A percentile compares a stretch with the other conserved stretches of the same genome.
phyloP scores from a whole-genome alignment of 2,888 invertebrate species.

The Catocala fraxini region DNA sequence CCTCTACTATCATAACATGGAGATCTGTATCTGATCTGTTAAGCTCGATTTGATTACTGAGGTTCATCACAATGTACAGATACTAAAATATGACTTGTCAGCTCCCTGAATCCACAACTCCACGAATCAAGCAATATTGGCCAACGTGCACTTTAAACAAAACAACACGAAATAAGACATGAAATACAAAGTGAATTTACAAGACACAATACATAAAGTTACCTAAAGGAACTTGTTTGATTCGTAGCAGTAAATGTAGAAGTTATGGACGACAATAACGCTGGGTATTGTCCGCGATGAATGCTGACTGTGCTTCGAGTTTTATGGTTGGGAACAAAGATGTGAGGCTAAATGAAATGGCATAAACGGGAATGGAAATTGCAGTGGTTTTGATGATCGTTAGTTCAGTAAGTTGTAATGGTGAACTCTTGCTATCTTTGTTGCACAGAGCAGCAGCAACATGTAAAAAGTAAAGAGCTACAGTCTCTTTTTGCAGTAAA shows the following conservation, averaged over 20 bases:
- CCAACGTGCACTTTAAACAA: slow-evolving; percentile 1
- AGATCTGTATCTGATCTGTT: no score
- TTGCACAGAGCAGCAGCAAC: no score
- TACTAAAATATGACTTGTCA: background rate
- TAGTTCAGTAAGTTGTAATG: no score
- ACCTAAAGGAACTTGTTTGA: slow-evolving; percentile 18
- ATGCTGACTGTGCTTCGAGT: slow-evolving; percentile 8
- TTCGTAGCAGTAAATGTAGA: slow-evolving; percentile 18
- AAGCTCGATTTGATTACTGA: no score
- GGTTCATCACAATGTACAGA: background rate
- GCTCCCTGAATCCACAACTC: background rate
- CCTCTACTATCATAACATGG: no score
- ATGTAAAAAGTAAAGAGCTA: no score
- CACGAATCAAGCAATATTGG: background rate
- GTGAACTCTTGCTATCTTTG: no score
- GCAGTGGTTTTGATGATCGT: no score
- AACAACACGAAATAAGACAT: slow-evolving; percentile 12
- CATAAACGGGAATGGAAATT: background rate
- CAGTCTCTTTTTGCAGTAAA: no score
- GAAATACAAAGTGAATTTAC: slow-evolving; percentile 21
- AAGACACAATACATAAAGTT: slow-evolving; percentile 21
- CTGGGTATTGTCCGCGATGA: slow-evolving; percentile 7
- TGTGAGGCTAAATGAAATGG: background rate
- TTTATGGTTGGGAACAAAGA: slow-evolving; percentile 12
- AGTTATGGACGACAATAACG: slow-evolving; percentile 20